Conservation (phyloP, 2,797 vertebrate species). For the Amblyraja radiata region DNA sequence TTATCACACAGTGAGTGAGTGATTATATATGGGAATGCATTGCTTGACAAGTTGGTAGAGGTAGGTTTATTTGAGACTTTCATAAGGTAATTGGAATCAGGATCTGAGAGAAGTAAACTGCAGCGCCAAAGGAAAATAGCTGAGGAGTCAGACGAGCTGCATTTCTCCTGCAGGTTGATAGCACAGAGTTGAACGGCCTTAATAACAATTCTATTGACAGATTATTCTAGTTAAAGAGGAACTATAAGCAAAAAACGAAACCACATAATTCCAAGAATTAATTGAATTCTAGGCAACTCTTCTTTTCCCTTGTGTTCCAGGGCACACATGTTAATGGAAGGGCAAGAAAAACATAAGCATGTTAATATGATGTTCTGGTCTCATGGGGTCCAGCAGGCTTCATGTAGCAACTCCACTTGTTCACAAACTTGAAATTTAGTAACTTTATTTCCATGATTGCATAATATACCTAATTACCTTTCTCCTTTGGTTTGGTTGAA, state of each 20-base stretch:
- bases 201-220: neutral
- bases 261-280: neutral
- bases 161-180: too few species aligned
- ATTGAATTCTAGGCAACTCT: neutral
- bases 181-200: too few species aligned
- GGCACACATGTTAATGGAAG: neutral
- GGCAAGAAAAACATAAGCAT: neutral
- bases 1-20: too few species aligned
- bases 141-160: too few species aligned
- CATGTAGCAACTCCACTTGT: neutral
- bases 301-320: neutral
- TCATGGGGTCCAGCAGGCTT: neutral
- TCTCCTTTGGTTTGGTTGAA: constrained; percentile 46
- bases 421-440: neutral
- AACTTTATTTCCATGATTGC: neutral
- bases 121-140: too few species aligned
- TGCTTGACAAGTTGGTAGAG: too few species aligned
- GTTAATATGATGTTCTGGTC: neutral
- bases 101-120: too few species aligned
- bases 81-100: too few species aligned
- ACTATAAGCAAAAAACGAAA: too few species aligned
- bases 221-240: too few species aligned
- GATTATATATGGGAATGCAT: too few species aligned
- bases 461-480: constrained; percentile 46
- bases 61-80: too few species aligned